Percentiles rank a stretch among this genome's conserved stretches.
These are phyloP conservation scores for Numenius phaeopus DNA, from an alignment of 2,797 vertebrate genomes.

Conservation along the genomic window DNA sequence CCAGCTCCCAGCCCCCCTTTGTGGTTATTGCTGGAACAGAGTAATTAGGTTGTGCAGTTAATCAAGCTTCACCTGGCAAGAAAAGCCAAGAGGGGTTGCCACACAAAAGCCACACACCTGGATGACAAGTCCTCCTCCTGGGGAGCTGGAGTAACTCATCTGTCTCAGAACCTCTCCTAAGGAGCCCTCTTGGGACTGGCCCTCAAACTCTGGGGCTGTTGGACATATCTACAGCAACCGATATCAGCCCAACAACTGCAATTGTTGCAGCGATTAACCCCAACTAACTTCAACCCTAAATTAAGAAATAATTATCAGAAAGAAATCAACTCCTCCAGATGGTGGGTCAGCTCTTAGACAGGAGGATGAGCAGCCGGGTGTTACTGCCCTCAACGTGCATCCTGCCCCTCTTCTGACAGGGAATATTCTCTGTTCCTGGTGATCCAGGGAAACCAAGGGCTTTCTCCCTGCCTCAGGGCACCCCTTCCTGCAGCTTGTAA, in stretches of 20 bases:
- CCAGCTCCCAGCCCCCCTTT: background rate
- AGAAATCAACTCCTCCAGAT: background rate
- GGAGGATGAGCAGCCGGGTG: background rate
- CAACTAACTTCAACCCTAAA: background rate
- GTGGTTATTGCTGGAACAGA: background rate
- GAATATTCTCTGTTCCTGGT: background rate
- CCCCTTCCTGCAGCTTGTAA: fast-evolving
- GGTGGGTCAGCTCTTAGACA: background rate
- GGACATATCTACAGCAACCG: background rate
- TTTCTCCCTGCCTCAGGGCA: background rate
- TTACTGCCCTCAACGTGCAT: fast-evolving
- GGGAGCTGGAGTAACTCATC: background rate
- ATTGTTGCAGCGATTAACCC: background rate
- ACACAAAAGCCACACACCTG: background rate
- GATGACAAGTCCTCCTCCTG: background rate
- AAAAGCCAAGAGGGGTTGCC: background rate
- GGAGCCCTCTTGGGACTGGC: background rate
- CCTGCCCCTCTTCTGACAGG: background rate
- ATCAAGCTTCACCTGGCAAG: background rate
- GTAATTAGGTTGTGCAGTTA: background rate
- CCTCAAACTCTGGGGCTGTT: background rate
- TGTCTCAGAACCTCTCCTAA: background rate
- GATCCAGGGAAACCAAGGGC: background rate
- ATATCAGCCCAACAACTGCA: background rate
- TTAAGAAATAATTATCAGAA: background rate